These are phyloP conservation scores for Gouania willdenowi DNA, from an alignment of 2,797 vertebrate species.

Conservation along the genomic window DNA sequence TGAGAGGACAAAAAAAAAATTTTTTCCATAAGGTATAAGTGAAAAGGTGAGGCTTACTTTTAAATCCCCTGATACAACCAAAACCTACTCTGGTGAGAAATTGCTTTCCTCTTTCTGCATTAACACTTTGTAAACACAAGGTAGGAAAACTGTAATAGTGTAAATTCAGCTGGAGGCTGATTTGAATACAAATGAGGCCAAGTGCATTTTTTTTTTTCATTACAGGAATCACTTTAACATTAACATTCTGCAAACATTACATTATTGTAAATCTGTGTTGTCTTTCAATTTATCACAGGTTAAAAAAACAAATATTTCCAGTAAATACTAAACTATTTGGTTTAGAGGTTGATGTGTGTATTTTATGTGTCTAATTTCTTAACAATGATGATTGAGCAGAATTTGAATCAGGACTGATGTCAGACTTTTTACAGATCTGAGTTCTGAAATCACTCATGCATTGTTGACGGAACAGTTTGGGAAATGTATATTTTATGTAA, in stretches of 20 bases:
- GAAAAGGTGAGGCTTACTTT: too few relatives aligned
- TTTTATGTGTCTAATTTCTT: too few relatives aligned
- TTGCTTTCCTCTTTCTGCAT: not conserved
- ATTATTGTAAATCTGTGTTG: too few relatives aligned
- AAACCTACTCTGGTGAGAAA: not conserved
- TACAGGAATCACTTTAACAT: not conserved
- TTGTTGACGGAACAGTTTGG: slow-evolving; percentile 4
- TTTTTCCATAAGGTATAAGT: too few relatives aligned
- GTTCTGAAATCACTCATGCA: not conserved
- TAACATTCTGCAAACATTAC: not conserved
- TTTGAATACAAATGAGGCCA: not conserved
- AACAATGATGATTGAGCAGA: not conserved
- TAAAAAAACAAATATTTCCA: too few relatives aligned
- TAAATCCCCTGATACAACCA: not conserved
- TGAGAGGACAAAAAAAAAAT: too few relatives aligned
- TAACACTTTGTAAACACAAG: not conserved
- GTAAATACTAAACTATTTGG: too few relatives aligned
- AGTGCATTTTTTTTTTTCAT: not conserved
- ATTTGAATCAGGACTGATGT: slow-evolving; percentile 33
- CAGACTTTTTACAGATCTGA: slow-evolving; percentile 25
- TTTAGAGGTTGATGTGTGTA: too few relatives aligned
- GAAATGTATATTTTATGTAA: too few relatives aligned
- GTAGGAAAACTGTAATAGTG: not conserved
- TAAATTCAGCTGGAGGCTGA: not conserved
- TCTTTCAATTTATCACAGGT: too few relatives aligned